Percentiles rank a stretch among this genome's conserved stretches.
Evolutionary conservation across 2,113 vertebrate genomes (phyloP).

Genomic region (Leptobrachium leishanense): DNA sequence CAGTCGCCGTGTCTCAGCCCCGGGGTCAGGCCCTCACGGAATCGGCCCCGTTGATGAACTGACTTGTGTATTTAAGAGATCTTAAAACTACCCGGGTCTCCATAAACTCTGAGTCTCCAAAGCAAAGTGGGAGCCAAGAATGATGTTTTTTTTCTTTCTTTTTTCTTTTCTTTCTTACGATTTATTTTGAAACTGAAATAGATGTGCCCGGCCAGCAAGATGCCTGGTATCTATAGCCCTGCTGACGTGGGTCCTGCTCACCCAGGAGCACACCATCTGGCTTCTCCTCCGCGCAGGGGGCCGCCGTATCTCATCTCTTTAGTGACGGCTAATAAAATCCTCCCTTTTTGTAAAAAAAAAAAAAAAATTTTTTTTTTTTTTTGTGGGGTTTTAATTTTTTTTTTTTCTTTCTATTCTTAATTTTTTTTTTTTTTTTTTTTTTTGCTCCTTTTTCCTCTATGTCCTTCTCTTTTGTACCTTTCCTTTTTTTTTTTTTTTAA

Average conservation of each 20-base stretch:
- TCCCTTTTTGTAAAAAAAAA: too few species aligned
- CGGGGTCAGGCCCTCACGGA: slow-evolving; percentile 1
- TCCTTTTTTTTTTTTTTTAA: too few species aligned
- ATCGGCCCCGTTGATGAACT: not conserved
- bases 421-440: too few species aligned
- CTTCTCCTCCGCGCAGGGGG: slow-evolving; percentile 7
- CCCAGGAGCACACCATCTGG: slow-evolving; percentile 12
- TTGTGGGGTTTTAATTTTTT: too few species aligned
- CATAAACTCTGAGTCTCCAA: slow-evolving; percentile 13
- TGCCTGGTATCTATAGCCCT: slow-evolving; percentile 6
- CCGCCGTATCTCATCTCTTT: not conserved
- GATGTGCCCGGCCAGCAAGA: slow-evolving; percentile 3
- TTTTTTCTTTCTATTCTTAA: too few species aligned
- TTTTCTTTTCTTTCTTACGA: not conserved
- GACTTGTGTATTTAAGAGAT: slow-evolving; percentile 2
- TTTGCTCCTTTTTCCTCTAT: too few species aligned
- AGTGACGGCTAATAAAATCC: not conserved
- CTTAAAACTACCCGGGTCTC: not conserved
- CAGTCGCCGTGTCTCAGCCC: not conserved
- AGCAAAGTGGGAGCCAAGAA: slow-evolving; percentile 22
- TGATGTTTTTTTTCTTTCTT: not conserved
- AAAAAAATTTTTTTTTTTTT: too few species aligned
- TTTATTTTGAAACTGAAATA: slow-evolving; percentile 23
- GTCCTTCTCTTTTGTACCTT: too few species aligned
- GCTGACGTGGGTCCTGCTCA: not conserved